These are phyloP conservation scores for Notolepis coatsorum DNA, from an alignment of 2,797 vertebrate species.

Conservation along the genomic window DNA sequence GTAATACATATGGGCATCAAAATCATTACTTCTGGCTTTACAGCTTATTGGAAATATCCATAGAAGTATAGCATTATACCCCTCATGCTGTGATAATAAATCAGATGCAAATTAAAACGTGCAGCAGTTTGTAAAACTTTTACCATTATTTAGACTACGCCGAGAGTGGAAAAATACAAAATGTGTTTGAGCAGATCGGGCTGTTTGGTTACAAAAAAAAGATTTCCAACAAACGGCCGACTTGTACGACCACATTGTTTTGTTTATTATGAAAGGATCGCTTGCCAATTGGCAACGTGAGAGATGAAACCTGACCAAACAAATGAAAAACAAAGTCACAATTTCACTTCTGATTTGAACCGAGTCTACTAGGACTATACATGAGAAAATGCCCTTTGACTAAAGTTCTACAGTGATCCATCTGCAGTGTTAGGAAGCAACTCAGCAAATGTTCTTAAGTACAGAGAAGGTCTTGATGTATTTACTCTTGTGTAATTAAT, in stretches of 20 bases:
- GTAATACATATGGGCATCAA: not conserved
- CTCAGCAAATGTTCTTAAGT: too few species aligned
- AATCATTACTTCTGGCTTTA: not conserved
- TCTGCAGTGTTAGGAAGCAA: too few species aligned
- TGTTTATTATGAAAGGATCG: not conserved
- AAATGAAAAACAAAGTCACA: not conserved
- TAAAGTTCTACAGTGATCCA: too few species aligned
- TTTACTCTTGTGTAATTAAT: too few species aligned
- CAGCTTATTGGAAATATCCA: not conserved
- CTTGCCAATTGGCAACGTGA: not conserved
- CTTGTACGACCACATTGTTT: not conserved
- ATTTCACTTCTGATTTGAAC: not conserved
- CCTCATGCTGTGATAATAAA: not conserved
- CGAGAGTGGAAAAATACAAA: not conserved
- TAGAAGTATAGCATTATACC: not conserved
- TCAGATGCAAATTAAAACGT: not conserved
- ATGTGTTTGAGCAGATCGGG: not conserved
- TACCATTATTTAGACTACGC: not conserved
- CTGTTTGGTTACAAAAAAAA: not conserved
- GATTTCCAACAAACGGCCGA: too few species aligned
- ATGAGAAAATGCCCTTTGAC: too few species aligned
- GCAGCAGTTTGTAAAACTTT: not conserved
- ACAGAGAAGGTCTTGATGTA: too few species aligned
- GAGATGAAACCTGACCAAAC: not conserved
- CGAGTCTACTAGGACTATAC: too few species aligned